Base-by-base conservation (phyloP, 2,888 invertebrate species). In the Danaus chrysippus region DNA sequence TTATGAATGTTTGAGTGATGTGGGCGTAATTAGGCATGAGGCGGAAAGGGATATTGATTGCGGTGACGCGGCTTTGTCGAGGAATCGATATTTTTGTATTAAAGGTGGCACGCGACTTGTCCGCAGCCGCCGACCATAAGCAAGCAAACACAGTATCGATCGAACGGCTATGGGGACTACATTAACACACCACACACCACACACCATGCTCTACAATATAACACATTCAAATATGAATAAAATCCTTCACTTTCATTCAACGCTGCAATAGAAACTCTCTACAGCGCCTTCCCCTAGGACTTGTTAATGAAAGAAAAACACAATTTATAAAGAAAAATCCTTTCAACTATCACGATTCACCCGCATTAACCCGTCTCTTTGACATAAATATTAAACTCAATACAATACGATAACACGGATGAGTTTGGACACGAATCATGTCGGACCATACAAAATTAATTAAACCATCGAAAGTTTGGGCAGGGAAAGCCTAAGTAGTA, bases 21-120 rank as follows among this genome's bases (percentile, higher is more conserved):
- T 84, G 88, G 85, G 86, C 84, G 84, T 91, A 91, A 90, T 90
- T 91, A 91, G 88, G 84, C 85, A 85, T 77, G 83, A 85, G 86
- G 87, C 87, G 87, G 87, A 87, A 89, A 89, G 89, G 87, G 86
- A 89, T 89, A 90, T 90, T 88, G 90, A 91, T 90, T 91, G 88
- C 86, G 90, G 89, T 89, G 88, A 89, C 89, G 90, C 79, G 84
- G 87, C 84, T 87, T 86, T 86, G 86, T 84, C 82, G 84, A 85
- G 86, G 86, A 86, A 88, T 91, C 90, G 87, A 91, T 91, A 87
- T 87, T 88, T 89, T 89, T 87, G 84, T 89, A 87, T 87, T 85
- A 85, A 84, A 86, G 84, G 87, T 85, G 82, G 86, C 88, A 90
- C 87, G 90, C 90, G 87, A 90, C 75, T 79, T 86, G 87, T 87